phyloP scores from a whole-genome alignment of 2,888 invertebrate species.

The Eupithecia subfuscata region DNA sequence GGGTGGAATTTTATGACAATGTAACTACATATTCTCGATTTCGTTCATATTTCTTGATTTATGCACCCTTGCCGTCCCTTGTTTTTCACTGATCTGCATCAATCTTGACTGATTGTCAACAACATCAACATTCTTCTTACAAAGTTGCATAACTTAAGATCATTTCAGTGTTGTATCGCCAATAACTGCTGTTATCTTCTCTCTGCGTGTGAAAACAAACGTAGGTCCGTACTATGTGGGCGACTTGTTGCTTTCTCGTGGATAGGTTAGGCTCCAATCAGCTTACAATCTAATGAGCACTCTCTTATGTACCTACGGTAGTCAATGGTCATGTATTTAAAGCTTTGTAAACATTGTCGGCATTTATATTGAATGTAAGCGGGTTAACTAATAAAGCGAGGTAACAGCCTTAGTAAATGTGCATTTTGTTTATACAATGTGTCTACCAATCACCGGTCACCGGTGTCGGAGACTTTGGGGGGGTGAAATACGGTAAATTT shows the following conservation, averaged over 20 bases:
- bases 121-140: conserved; percentile 10
- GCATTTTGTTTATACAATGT: too few species aligned
- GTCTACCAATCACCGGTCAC: too few species aligned
- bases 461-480: too few species aligned
- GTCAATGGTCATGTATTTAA: too few species aligned
- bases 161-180: conserved; percentile 21
- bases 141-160: conserved; percentile 20
- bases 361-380: too few species aligned
- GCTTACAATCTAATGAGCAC: background rate
- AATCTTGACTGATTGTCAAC: background rate
- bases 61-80: too few species aligned
- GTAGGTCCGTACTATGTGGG: background rate
- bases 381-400: too few species aligned
- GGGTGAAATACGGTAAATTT: too few species aligned
- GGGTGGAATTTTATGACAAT: background rate
- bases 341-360: too few species aligned
- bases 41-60: too few species aligned
- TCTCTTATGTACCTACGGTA: background rate
- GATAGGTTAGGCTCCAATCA: background rate
- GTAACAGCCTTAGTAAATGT: too few species aligned
- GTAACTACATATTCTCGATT: too few species aligned
- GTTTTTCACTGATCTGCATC: background rate
- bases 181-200: conserved; percentile 13
- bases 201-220: conserved; percentile 5
- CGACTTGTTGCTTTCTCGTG: background rate